phyloP scores from a whole-genome alignment of 2,888 invertebrate genomes.

The Maniola hyperantus region DNA sequence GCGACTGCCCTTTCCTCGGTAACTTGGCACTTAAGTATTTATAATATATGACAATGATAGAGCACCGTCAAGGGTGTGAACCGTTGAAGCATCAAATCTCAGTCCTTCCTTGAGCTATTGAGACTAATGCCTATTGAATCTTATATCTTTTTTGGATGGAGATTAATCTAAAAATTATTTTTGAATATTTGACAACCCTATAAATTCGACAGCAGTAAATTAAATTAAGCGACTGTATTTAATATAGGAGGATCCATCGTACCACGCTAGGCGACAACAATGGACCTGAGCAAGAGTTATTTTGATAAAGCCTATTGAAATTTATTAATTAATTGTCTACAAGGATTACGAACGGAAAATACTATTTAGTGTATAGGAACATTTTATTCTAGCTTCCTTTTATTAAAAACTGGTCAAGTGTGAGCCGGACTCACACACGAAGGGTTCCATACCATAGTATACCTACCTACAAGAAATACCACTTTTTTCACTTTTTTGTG shows the following conservation, averaged over 20 bases:
- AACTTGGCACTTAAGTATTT: too few relatives aligned
- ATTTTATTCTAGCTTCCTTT: neutral
- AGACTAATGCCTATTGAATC: too few relatives aligned
- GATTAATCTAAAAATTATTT: constrained; percentile 7
- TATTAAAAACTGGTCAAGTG: too few relatives aligned
- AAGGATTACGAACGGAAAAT: neutral
- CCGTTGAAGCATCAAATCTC: too few relatives aligned
- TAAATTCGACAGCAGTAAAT: constrained; percentile 40
- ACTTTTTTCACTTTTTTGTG: too few relatives aligned
- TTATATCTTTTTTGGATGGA: neutral
- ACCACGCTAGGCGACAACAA: constrained; percentile 18
- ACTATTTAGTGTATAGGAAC: neutral
- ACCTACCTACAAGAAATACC: too few relatives aligned
- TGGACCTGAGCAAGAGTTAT: constrained; percentile 33
- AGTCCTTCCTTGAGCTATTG: too few relatives aligned
- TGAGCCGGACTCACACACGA: too few relatives aligned
- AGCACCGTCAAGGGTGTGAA: too few relatives aligned
- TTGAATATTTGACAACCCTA: constrained; percentile 42
- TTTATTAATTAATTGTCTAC: constrained; percentile 22
- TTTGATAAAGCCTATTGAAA: constrained; percentile 30
- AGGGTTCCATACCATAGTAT: too few relatives aligned
- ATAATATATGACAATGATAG: too few relatives aligned
- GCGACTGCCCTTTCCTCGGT: too few relatives aligned
- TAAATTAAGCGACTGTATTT: constrained; percentile 49
- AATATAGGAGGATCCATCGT: constrained; percentile 41